phyloP scores from a whole-genome alignment of 2,888 invertebrate genomes.

The Aphodius granarius region DNA sequence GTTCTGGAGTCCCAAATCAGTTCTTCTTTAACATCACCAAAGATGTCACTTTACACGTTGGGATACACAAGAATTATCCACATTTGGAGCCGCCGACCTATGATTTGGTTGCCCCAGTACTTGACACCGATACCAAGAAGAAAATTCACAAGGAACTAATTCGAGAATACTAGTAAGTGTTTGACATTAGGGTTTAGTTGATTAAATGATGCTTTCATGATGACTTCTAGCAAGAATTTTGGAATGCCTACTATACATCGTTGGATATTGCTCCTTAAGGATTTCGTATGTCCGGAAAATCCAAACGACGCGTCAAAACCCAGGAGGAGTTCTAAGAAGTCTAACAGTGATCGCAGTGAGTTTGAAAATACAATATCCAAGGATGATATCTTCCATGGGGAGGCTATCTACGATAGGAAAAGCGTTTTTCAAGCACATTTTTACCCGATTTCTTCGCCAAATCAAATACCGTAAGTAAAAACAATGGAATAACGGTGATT shows the following conservation, averaged over 20 bases:
- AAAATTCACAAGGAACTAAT: background rate
- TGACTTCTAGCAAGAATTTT: background rate
- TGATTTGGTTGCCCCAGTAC: background rate
- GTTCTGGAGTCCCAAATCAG: background rate
- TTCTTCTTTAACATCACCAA: background rate
- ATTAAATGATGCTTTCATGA: too few relatives aligned
- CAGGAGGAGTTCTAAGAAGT: too few relatives aligned
- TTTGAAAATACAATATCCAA: background rate
- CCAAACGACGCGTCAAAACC: too few relatives aligned
- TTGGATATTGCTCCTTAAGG: background rate
- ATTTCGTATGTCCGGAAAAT: background rate
- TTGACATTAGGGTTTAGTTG: too few relatives aligned
- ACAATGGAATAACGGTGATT: background rate
- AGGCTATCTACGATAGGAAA: background rate
- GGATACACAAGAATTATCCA: background rate
- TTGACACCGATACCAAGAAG: background rate
- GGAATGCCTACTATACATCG: background rate
- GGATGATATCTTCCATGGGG: background rate
- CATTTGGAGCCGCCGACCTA: background rate
- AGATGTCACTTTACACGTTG: background rate
- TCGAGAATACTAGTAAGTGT: background rate
- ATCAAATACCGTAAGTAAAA: background rate
- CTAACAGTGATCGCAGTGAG: background rate
- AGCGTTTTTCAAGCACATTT: background rate
- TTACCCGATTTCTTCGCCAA: background rate